These are phyloP conservation scores for Argyresthia albistria DNA, from an alignment of 2,888 invertebrate species.

Conservation along the genomic window DNA sequence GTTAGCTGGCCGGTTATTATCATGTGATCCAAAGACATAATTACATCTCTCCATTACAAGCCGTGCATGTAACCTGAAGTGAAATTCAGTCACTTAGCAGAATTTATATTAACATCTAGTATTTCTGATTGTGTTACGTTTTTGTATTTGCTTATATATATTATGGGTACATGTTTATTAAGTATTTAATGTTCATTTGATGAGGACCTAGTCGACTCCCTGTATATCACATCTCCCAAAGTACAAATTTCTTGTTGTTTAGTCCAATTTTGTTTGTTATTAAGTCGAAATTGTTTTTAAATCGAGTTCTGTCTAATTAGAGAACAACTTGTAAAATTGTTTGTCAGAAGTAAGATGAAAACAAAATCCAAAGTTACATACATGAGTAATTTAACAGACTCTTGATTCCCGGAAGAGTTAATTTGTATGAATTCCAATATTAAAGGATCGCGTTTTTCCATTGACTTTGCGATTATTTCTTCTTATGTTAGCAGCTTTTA, in stretches of 20 bases:
- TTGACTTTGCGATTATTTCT: not conserved
- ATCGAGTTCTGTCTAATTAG: conserved; percentile 11
- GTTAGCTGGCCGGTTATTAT: conserved; percentile 24
- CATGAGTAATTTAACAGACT: too few relatives aligned
- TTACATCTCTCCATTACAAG: conserved; percentile 31
- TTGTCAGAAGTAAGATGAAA: not conserved
- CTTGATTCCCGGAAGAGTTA: too few relatives aligned
- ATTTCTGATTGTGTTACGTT: conserved; percentile 71
- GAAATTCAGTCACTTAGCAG: conserved; percentile 66
- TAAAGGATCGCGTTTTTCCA: not conserved
- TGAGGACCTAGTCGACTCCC: conserved; percentile 73
- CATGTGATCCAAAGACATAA: not conserved
- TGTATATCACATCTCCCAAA: conserved; percentile 73
- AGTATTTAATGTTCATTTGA: conserved; percentile 71
- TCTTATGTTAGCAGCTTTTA: conserved; percentile 53
- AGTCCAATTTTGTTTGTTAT: conserved; percentile 74
- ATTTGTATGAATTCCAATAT: too few relatives aligned
- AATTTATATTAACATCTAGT: conserved; percentile 68
- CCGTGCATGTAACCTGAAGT: conserved; percentile 47
- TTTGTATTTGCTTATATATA: conserved; percentile 70
- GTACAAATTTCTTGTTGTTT: conserved; percentile 75
- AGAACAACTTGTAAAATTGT: conserved; percentile 2
- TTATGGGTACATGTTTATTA: conserved; percentile 69
- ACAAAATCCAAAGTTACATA: not conserved
- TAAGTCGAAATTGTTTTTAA: conserved; percentile 68